Evolutionary conservation across 2,113 vertebrate genomes (phyloP).

Genomic region (Copsychus sechellarum): DNA sequence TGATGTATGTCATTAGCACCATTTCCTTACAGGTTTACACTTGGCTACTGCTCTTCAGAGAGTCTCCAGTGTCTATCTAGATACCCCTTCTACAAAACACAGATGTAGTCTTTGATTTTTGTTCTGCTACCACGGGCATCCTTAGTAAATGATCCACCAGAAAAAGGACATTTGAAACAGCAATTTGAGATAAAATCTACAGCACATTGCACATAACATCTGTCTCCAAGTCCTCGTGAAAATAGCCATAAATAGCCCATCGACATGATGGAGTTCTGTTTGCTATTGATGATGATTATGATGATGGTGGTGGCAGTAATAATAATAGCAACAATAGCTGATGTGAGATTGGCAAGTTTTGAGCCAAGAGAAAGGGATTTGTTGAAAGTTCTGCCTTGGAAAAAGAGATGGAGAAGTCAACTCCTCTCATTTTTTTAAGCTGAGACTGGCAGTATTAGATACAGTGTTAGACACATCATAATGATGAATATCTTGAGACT

Average conservation of each 20-base stretch:
- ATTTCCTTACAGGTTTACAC: not conserved
- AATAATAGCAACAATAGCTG: not conserved
- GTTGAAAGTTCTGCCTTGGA: not conserved
- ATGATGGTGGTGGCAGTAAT: not conserved
- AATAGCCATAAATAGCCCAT: not conserved
- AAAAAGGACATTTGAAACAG: not conserved
- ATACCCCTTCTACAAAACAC: not conserved
- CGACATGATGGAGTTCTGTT: not conserved
- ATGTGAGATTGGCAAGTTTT: not conserved
- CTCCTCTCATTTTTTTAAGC: not conserved
- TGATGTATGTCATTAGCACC: not conserved
- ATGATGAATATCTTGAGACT: not conserved
- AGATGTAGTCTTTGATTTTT: not conserved
- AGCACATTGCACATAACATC: not conserved
- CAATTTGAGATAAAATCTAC: not conserved
- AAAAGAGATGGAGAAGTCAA: not conserved
- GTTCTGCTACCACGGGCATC: not conserved
- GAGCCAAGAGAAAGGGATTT: not conserved
- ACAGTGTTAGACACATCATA: not conserved
- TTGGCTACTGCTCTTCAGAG: not conserved
- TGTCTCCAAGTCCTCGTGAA: not conserved
- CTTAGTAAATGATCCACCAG: not conserved
- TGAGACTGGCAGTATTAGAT: not conserved
- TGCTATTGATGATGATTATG: no score
- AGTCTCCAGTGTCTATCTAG: not conserved